phyloP scores from a whole-genome alignment of 2,113 vertebrate genomes.

The Oxyura jamaicensis region DNA sequence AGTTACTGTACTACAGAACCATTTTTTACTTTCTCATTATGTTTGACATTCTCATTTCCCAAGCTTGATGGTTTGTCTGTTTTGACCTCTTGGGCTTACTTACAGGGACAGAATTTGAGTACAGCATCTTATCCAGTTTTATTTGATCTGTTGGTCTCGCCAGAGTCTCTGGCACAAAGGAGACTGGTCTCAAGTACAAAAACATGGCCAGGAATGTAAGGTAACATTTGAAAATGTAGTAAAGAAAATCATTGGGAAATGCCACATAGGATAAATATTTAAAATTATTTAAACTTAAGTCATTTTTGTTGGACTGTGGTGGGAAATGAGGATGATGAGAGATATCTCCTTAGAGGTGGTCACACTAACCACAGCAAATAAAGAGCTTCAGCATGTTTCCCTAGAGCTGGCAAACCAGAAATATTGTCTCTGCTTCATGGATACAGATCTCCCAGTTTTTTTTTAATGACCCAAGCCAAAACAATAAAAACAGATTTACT shows the following conservation, averaged over 20 bases:
- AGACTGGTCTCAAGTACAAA: neutral
- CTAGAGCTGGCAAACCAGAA: neutral
- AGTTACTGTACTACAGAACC: neutral
- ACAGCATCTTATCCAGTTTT: neutral
- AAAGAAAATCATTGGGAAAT: neutral
- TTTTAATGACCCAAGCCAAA: neutral
- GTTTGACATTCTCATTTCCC: neutral
- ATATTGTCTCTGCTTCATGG: neutral
- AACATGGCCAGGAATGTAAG: neutral
- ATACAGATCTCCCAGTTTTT: neutral
- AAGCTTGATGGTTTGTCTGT: neutral
- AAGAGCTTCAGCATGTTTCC: neutral
- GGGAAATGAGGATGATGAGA: neutral
- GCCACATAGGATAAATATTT: neutral
- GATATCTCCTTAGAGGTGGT: neutral
- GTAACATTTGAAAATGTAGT: neutral
- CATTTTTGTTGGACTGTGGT: neutral
- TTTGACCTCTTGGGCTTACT: neutral
- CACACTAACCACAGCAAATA: neutral
- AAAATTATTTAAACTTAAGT: neutral
- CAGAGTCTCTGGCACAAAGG: neutral
- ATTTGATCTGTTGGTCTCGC: neutral
- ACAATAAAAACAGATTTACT: neutral
- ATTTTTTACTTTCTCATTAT: constrained; percentile 24
- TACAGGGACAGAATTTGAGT: neutral